Evolutionary conservation across 2,113 vertebrate species (phyloP).

Genomic region (Rhinoptilus africanus): DNA sequence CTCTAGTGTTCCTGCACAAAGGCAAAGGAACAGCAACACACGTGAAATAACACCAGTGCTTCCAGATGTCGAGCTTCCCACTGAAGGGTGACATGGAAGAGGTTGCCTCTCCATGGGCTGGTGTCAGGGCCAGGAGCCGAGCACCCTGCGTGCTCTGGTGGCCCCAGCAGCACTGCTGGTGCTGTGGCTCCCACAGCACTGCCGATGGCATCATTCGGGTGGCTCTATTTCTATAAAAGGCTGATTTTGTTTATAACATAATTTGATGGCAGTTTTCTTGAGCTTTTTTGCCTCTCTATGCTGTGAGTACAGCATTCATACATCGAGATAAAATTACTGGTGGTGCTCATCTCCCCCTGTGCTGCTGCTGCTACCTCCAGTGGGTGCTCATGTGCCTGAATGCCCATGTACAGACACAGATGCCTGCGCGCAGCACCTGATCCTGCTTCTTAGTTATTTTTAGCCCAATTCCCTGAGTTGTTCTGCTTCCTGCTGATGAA

Average conservation of each 20-base stretch:
- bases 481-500: constrained; percentile 41
- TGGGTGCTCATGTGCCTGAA: background rate
- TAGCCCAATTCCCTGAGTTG: constrained; percentile 16
- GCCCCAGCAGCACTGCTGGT: background rate
- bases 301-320: background rate
- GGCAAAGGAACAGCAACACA: background rate
- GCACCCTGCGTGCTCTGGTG: fast-evolving
- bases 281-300: background rate
- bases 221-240: background rate
- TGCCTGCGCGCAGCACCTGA: background rate
- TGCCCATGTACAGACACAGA: background rate
- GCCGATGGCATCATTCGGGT: background rate
- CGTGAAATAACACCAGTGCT: background rate
- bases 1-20: background rate
- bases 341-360: background rate
- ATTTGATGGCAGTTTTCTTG: background rate
- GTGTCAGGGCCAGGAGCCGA: background rate
- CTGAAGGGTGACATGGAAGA: background rate
- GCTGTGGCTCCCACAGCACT: background rate
- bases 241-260: background rate
- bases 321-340: background rate
- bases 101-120: background rate
- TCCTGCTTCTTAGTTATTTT: constrained; percentile 35
- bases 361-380: background rate
- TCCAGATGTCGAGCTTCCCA: background rate